A percentile compares a stretch with the other conserved stretches of the same genome.
Evolutionary conservation across 2,797 vertebrate genomes (phyloP).

Genomic region (Morelia viridis): DNA sequence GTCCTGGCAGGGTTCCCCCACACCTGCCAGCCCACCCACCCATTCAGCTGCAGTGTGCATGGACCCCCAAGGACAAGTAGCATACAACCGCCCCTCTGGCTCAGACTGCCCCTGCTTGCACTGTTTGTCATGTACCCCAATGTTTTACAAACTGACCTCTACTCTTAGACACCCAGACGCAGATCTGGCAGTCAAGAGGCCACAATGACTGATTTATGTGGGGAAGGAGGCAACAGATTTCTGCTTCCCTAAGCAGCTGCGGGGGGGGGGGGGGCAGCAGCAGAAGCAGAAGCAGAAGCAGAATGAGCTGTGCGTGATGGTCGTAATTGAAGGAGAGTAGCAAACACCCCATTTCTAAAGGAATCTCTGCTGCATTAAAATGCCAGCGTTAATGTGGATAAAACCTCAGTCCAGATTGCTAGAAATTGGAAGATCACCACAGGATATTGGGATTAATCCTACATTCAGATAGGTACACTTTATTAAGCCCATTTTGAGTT

Average conservation of each 20-base stretch:
- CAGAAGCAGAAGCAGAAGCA: background rate
- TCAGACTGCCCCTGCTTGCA: background rate
- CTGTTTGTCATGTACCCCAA: background rate
- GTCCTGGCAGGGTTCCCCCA: background rate
- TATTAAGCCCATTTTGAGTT: background rate
- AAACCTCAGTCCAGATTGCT: background rate
- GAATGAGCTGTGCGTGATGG: background rate
- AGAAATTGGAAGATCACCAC: background rate
- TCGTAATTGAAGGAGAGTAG: background rate
- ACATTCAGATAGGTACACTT: background rate
- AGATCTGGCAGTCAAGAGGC: background rate
- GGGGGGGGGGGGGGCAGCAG: background rate
- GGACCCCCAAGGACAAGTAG: background rate
- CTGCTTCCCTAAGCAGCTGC: background rate
- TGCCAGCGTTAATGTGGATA: background rate
- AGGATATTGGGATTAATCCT: constrained; percentile 1
- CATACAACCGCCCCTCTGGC: background rate
- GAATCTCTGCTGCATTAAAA: constrained; percentile 2
- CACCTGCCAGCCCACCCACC: background rate
- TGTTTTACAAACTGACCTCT: constrained; percentile 3
- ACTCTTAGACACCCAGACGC: background rate
- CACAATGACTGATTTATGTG: constrained; percentile 17
- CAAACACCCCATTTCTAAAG: background rate
- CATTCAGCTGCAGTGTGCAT: background rate
- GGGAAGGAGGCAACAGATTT: background rate